Percentiles rank a stretch among this genome's conserved stretches.
phyloP scores from a whole-genome alignment of 2,888 invertebrate genomes.

The Eurytoma adleriae region DNA sequence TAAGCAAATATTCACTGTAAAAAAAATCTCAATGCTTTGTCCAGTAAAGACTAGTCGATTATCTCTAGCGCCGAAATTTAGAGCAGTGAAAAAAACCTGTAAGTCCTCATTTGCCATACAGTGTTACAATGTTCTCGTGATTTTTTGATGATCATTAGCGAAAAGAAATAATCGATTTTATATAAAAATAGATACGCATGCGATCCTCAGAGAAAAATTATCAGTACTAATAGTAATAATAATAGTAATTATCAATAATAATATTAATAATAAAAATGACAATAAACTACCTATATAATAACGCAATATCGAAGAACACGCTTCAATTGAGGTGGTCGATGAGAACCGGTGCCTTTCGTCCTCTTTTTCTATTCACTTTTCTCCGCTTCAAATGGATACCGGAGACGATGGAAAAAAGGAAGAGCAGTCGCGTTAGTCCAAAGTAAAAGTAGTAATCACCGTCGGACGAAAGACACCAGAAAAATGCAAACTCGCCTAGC shows the following conservation, averaged over 20 bases:
- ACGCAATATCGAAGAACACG: conserved; percentile 68
- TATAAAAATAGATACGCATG: conserved; percentile 51
- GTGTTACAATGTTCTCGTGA: conserved; percentile 53
- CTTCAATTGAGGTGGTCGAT: conserved; percentile 66
- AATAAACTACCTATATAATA: conserved; percentile 61
- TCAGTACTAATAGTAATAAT: conserved; percentile 58
- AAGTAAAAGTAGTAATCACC: conserved; percentile 45
- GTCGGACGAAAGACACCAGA: conserved; percentile 61
- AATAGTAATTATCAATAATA: conserved; percentile 62
- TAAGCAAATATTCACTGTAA: conserved; percentile 63
- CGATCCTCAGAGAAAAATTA: conserved; percentile 53
- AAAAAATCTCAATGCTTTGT: conserved; percentile 72
- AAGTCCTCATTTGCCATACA: conserved; percentile 64
- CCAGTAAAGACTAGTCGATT: conserved; percentile 74
- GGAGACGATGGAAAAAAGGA: conserved; percentile 6
- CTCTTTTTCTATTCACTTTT: conserved; percentile 21
- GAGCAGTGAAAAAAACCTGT: conserved; percentile 57
- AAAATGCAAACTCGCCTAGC: conserved; percentile 64
- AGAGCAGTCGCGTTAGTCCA: conserved; percentile 47
- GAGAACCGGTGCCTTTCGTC: conserved; percentile 66
- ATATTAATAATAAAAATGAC: conserved; percentile 57
- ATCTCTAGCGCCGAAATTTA: conserved; percentile 66
- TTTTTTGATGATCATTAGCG: conserved; percentile 40
- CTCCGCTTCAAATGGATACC: conserved; percentile 9
- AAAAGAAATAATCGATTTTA: conserved; percentile 47